These are phyloP conservation scores for Morinoia aosen DNA, from an alignment of 2,888 invertebrate species.

Conservation along the genomic window DNA sequence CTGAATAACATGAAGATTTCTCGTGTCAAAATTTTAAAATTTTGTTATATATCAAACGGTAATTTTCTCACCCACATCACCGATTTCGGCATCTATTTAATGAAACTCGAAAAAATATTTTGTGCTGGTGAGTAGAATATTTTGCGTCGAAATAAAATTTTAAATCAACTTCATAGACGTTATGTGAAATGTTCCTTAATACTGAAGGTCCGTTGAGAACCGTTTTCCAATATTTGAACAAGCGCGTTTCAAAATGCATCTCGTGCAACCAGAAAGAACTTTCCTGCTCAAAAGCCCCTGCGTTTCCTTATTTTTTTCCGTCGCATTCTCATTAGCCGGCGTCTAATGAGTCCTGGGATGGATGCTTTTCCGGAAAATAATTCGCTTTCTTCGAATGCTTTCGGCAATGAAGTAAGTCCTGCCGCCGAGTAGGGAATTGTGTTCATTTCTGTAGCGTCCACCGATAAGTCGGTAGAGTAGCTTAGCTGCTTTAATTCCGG, in stretches of 20 bases:
- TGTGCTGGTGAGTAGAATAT: not conserved
- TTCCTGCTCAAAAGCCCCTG: not conserved
- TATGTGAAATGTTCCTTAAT: not conserved
- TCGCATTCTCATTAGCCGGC: not conserved
- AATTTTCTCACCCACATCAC: too few species aligned
- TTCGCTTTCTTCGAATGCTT: not conserved
- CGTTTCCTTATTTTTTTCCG: not conserved
- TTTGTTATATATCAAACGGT: too few species aligned
- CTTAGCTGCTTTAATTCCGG: not conserved
- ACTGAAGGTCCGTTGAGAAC: not conserved
- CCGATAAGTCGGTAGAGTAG: not conserved
- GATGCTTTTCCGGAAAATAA: conserved; percentile 26
- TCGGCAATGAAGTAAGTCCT: not conserved
- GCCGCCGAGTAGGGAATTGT: not conserved
- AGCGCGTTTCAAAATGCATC: not conserved
- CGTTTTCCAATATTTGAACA: not conserved
- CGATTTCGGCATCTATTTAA: not conserved
- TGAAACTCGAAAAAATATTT: not conserved
- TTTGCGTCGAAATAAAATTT: not conserved
- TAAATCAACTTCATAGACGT: not conserved
- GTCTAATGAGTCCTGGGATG: not conserved
- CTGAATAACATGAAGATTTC: too few species aligned
- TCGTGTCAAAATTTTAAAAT: too few species aligned
- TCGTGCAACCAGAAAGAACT: not conserved
- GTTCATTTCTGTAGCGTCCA: not conserved